These are phyloP conservation scores for Parasteatoda lunata DNA, from an alignment of 2,888 invertebrate genomes.

Conservation along the genomic window DNA sequence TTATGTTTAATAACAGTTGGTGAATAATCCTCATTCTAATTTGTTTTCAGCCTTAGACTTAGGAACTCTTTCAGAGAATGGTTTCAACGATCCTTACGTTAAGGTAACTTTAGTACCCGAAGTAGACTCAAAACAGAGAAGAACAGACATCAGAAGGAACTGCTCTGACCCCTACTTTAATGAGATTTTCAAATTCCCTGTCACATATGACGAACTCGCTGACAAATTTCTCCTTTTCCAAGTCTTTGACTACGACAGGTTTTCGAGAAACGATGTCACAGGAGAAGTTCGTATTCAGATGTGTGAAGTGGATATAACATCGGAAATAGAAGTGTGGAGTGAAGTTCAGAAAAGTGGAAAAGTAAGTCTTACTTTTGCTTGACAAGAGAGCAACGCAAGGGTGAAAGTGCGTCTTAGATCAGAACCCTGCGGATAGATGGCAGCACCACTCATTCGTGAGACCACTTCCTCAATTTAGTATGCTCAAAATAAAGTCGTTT, in stretches of 20 bases:
- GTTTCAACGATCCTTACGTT: conserved; percentile 92
- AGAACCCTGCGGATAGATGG: too few species aligned
- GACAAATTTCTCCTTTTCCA: conserved; percentile 86
- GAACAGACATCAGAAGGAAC: conserved; percentile 88
- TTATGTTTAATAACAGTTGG: too few species aligned
- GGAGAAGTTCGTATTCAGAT: conserved; percentile 88
- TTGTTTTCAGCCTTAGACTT: conserved; percentile 80
- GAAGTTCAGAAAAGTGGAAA: conserved; percentile 87
- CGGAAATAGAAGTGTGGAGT: conserved; percentile 89
- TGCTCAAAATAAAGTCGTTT: too few species aligned
- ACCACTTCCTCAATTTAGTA: too few species aligned
- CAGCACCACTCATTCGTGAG: too few species aligned
- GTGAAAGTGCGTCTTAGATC: too few species aligned
- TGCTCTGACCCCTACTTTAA: conserved; percentile 91
- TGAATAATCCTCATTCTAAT: too few species aligned
- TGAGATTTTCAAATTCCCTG: conserved; percentile 93
- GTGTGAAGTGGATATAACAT: conserved; percentile 85
- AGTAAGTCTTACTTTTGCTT: conserved; percentile 71
- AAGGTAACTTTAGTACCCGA: conserved; percentile 86
- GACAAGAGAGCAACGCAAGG: too few species aligned
- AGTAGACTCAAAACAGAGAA: conserved; percentile 88
- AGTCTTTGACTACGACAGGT: conserved; percentile 81
- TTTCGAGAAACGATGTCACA: conserved; percentile 90
- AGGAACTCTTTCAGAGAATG: conserved; percentile 87
- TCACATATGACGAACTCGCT: conserved; percentile 88